Evolutionary conservation across 2,113 vertebrate species (phyloP).

Genomic region (Micronycteris hirsuta): DNA sequence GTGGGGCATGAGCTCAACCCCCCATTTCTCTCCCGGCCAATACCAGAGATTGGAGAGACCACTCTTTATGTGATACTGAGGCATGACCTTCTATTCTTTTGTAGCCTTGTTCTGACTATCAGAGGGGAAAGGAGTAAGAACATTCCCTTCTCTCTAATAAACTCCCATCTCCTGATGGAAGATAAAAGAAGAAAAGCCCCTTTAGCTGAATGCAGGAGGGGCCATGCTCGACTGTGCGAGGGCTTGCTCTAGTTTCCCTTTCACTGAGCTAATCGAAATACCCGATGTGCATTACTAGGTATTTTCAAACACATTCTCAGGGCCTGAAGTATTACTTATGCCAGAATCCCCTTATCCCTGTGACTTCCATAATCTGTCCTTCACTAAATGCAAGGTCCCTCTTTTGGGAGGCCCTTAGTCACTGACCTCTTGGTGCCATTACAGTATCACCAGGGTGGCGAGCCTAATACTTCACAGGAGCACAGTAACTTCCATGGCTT

Average conservation of each 20-base stretch:
- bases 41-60: neutral
- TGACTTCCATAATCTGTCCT: neutral
- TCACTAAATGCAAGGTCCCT: neutral
- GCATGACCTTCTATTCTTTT: neutral
- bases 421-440: neutral
- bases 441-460: neutral
- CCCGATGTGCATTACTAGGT: neutral
- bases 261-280: neutral
- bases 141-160: neutral
- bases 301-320: neutral
- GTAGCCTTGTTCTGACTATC: neutral
- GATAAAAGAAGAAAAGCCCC: neutral
- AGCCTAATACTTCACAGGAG: neutral
- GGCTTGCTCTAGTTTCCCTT: neutral
- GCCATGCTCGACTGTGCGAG: too few relatives aligned
- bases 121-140: neutral
- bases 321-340: neutral
- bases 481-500: neutral
- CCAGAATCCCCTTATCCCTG: neutral
- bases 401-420: neutral
- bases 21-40: neutral
- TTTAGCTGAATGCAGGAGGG: neutral
- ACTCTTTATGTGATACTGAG: neutral
- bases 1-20: neutral
- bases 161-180: neutral